A percentile compares a stretch with the other conserved stretches of the same genome.
Conservation (phyloP, 2,888 invertebrate species). For the Parasteatoda lunata region DNA sequence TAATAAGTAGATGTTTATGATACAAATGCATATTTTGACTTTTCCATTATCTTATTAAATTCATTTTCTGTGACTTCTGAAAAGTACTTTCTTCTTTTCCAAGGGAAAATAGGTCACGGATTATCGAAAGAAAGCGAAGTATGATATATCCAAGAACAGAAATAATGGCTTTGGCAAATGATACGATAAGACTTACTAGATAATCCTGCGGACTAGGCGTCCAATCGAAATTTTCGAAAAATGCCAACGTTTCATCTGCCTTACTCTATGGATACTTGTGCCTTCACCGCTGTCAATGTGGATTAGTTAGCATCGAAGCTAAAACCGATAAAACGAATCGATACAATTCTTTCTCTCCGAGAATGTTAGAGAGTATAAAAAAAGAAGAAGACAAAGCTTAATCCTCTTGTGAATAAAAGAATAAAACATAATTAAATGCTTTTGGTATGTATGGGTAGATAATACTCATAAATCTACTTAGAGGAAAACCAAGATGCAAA, state of each 20-base stretch:
- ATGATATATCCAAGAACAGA: neutral
- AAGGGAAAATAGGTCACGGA: neutral
- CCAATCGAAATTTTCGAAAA: conserved; percentile 34
- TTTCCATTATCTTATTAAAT: no score
- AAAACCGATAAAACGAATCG: conserved; percentile 59
- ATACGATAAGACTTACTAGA: conserved; percentile 50
- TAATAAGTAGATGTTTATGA: no score
- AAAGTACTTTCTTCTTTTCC: no score
- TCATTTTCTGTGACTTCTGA: no score
- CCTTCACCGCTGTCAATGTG: conserved; percentile 47
- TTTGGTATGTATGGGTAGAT: neutral
- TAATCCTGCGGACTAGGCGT: conserved; percentile 38
- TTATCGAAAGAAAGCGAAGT: neutral
- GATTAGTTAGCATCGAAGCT: conserved; percentile 52
- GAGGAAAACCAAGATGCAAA: no score
- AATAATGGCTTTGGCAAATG: conserved; percentile 23
- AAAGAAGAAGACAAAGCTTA: conserved; percentile 13
- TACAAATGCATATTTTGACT: no score
- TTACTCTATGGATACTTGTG: conserved; percentile 38
- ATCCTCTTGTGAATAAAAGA: conserved; percentile 43
- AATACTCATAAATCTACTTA: neutral
- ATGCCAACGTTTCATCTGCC: neutral
- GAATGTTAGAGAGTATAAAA: neutral
- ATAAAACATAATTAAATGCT: conserved; percentile 11
- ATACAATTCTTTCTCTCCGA: conserved; percentile 24